Conservation (phyloP, 2,797 vertebrate species). For the Cirrhinus molitorella region DNA sequence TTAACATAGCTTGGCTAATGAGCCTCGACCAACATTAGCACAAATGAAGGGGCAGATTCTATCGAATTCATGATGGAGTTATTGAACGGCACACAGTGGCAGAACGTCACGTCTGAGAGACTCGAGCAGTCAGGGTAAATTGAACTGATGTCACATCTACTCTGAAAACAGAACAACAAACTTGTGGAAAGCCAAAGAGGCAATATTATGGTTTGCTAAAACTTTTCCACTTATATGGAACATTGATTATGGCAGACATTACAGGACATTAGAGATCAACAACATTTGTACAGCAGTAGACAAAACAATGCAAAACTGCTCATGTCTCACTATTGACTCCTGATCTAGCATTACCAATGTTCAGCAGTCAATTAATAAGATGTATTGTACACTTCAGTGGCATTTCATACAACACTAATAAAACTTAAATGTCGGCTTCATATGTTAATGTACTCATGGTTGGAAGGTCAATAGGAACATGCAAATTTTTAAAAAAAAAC, state of each 20-base stretch:
- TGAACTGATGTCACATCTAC: conserved; percentile 41
- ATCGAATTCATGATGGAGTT: conserved; percentile 44
- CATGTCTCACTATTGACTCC: conserved; percentile 19
- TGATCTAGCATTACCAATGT: conserved; percentile 7
- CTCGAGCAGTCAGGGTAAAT: conserved; percentile 37
- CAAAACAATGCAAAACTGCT: conserved; percentile 30
- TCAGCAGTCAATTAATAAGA: neutral
- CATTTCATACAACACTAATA: neutral
- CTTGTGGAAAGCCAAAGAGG: conserved; percentile 29
- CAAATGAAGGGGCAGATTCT: conserved; percentile 54
- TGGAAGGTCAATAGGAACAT: too few species aligned
- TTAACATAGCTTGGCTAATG: conserved; percentile 60
- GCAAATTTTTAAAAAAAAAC: too few species aligned
- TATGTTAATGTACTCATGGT: too few species aligned
- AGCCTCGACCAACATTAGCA: conserved; percentile 52
- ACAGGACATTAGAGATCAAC: conserved; percentile 31
- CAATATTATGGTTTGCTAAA: conserved; percentile 33
- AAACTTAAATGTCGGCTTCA: neutral
- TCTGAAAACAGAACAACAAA: conserved; percentile 32
- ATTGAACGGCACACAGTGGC: conserved; percentile 38
- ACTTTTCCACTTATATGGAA: conserved; percentile 36
- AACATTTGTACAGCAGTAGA: conserved; percentile 22
- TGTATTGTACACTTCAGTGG: neutral
- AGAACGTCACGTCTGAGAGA: conserved; percentile 41
- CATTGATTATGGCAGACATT: conserved; percentile 45